A percentile compares a stretch with the other conserved stretches of the same genome.
Evolutionary conservation across 2,113 vertebrate genomes (phyloP).

Genomic region (Pholis gunnellus): DNA sequence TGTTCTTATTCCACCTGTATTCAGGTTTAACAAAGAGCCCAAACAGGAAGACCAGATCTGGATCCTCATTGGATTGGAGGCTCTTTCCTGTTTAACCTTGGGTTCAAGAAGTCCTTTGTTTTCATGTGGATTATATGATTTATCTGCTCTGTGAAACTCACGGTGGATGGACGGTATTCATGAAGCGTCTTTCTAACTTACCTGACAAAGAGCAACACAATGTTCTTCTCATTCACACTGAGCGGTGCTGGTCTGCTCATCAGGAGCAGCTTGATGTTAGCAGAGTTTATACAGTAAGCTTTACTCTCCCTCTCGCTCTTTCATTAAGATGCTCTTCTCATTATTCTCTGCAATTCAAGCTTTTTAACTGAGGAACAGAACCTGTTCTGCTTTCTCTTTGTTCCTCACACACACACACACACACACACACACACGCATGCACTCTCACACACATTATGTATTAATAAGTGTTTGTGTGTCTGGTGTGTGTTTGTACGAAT

Average conservation of each 20-base stretch:
- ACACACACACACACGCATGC: background rate
- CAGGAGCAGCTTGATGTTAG: background rate
- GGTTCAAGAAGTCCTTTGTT: background rate
- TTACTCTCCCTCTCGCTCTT: background rate
- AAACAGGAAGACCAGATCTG: too few species aligned
- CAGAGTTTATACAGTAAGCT: background rate
- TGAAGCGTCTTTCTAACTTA: too few species aligned
- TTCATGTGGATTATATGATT: background rate
- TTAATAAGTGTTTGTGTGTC: slow-evolving; percentile 5
- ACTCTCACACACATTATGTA: slow-evolving; percentile 4
- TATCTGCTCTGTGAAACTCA: too few species aligned
- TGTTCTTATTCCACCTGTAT: too few species aligned
- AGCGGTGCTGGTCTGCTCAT: too few species aligned
- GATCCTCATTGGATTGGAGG: too few species aligned
- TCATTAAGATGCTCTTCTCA: slow-evolving; percentile 54
- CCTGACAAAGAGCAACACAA: background rate
- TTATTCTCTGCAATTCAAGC: slow-evolving; percentile 60
- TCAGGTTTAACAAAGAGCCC: too few species aligned
- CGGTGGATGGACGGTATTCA: too few species aligned
- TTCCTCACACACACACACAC: slow-evolving; percentile 2
- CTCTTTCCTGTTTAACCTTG: too few species aligned
- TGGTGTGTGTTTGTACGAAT: slow-evolving; percentile 36
- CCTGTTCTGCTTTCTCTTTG: slow-evolving; percentile 29
- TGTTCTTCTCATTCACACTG: background rate
- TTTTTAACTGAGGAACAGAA: slow-evolving; percentile 41